A percentile compares a stretch with the other conserved stretches of the same genome.
Evolutionary conservation across 2,797 vertebrate genomes (phyloP).

Genomic region (Dallia pectoralis): DNA sequence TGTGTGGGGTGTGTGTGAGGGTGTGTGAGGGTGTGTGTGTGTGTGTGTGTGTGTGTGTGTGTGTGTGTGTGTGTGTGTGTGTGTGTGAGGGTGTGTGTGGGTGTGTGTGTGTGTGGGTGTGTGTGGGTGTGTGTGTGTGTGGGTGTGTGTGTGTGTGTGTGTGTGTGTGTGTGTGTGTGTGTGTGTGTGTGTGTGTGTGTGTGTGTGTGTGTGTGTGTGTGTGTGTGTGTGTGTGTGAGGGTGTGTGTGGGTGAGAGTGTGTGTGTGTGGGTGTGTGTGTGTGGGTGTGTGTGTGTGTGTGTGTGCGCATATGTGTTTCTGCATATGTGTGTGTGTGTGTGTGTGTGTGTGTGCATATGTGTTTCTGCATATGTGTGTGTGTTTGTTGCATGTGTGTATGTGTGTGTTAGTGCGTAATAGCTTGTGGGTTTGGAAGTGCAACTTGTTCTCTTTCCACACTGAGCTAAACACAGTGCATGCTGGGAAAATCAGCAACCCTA

Average conservation of each 20-base stretch:
- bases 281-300: neutral
- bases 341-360: conserved; percentile 5
- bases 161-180: neutral
- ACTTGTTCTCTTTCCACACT: conserved; percentile 32
- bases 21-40: neutral
- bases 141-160: conserved; percentile 3
- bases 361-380: conserved; percentile 7
- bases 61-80: neutral
- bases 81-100: neutral
- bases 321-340: conserved; percentile 2
- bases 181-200: conserved; percentile 1
- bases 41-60: neutral
- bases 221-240: neutral
- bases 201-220: conserved; percentile 5
- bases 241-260: neutral
- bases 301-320: conserved; percentile 3
- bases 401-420: neutral
- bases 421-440: neutral
- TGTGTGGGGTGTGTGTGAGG: neutral
- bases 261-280: neutral
- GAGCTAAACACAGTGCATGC: conserved; percentile 41
- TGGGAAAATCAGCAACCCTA: conserved; percentile 46
- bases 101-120: conserved; percentile 8
- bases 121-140: neutral
- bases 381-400: conserved; percentile 11